phyloP scores from a whole-genome alignment of 2,888 invertebrate species.

The Tiliacea citrago region DNA sequence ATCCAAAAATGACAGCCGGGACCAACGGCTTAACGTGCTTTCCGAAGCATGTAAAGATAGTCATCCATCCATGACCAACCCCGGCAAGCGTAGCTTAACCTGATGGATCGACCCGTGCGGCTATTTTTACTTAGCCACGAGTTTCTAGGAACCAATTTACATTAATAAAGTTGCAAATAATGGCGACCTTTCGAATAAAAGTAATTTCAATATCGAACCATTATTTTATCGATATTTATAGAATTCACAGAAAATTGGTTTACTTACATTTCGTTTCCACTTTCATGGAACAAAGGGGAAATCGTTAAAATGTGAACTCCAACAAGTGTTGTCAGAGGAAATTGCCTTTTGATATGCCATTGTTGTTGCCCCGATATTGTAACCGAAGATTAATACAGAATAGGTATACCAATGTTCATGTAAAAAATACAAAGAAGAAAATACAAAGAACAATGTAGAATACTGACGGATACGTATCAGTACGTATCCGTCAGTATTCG shows the following conservation, averaged over 20 bases:
- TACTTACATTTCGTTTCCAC: conserved; percentile 32
- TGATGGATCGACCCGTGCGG: no score
- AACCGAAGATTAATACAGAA: conserved; percentile 40
- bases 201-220: conserved; percentile 24
- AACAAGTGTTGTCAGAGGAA: conserved; percentile 66
- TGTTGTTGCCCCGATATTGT: conserved; percentile 60
- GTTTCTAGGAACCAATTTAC: not conserved
- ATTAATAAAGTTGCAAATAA: not conserved
- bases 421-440: conserved; percentile 9
- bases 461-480: not conserved
- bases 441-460: not conserved
- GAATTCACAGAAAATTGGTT: conserved; percentile 25
- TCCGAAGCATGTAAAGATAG: no score
- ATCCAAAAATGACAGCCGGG: no score
- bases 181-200: conserved; percentile 1
- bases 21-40: no score
- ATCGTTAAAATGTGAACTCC: conserved; percentile 63
- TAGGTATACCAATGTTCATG: conserved; percentile 1
- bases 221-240: conserved; percentile 8
- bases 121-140: no score
- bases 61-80: no score
- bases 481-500: no score
- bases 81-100: no score
- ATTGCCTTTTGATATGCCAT: conserved; percentile 69
- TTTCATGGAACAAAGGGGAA: conserved; percentile 45